Evolutionary conservation across 2,113 vertebrate genomes (phyloP).

Genomic region (Misgurnus anguillicaudatus): DNA sequence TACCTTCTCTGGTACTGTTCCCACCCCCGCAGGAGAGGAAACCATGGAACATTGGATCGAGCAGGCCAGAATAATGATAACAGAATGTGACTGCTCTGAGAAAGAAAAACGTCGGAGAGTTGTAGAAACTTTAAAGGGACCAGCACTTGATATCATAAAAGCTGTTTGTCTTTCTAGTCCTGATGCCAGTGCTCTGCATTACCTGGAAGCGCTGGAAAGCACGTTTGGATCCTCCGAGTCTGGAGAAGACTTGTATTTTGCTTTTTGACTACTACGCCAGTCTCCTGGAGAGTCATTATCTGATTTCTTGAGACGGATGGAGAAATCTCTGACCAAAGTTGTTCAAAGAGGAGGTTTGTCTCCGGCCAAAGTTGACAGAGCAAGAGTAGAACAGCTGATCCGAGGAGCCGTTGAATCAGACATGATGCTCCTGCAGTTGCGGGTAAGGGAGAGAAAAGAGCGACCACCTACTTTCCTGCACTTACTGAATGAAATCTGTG

Average conservation of each 20-base stretch:
- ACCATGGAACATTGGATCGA: constrained; percentile 10
- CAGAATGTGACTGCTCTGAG: constrained; percentile 20
- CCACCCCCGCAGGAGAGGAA: constrained; percentile 25
- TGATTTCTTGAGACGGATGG: constrained; percentile 37
- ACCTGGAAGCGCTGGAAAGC: too few relatives aligned
- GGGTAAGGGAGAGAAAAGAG: constrained; percentile 1
- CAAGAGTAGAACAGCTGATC: neutral
- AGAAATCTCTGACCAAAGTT: constrained; percentile 18
- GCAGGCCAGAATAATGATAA: neutral
- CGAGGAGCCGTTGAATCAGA: neutral
- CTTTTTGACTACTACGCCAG: constrained; percentile 14
- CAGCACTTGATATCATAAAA: too few relatives aligned
- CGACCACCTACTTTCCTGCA: neutral
- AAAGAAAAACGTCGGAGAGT: neutral
- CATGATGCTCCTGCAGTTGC: neutral
- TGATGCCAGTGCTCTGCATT: too few relatives aligned
- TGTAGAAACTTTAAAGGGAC: neutral
- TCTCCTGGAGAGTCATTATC: neutral
- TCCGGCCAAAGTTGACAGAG: neutral
- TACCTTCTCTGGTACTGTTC: neutral
- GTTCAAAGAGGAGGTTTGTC: constrained; percentile 9
- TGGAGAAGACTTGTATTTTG: constrained; percentile 44
- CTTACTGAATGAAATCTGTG: too few relatives aligned
- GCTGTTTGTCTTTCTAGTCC: too few relatives aligned
- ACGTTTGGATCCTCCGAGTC: constrained; percentile 23